Evolutionary conservation across 92 coral and sea anemone species (phyloP).

Genomic region (Palythoa caribaeorum): DNA sequence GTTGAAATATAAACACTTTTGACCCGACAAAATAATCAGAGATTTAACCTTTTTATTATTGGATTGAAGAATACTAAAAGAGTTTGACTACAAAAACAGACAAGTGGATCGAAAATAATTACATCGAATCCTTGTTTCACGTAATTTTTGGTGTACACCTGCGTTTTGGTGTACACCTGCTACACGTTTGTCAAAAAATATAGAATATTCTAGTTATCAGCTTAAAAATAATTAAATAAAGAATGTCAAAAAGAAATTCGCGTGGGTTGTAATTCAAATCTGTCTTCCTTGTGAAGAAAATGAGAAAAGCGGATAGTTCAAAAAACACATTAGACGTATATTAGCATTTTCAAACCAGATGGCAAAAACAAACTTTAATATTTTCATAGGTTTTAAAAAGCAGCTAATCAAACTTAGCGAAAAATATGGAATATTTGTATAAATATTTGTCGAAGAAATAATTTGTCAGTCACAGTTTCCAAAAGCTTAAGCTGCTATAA

Average conservation of each 20-base stretch:
- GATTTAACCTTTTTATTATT: constrained; percentile 1
- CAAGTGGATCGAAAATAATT: not conserved
- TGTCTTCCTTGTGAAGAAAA: too few relatives aligned
- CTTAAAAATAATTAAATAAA: too few relatives aligned
- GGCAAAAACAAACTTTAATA: too few relatives aligned
- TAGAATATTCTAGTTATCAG: too few relatives aligned
- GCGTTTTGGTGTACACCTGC: too few relatives aligned
- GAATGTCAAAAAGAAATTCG: too few relatives aligned
- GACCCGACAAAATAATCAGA: not conserved
- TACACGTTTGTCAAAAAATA: too few relatives aligned
- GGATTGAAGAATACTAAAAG: not conserved
- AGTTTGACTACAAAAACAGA: not conserved
- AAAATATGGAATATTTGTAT: not conserved
- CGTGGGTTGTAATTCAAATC: too few relatives aligned
- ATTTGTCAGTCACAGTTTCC: not conserved
- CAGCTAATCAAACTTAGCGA: not conserved
- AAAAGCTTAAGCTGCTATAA: not conserved
- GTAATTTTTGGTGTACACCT: too few relatives aligned
- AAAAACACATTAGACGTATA: too few relatives aligned
- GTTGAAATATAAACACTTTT: constrained; percentile 29
- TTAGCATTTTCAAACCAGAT: too few relatives aligned
- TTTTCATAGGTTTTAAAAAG: not conserved
- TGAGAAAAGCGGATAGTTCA: too few relatives aligned
- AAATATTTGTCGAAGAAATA: not conserved
- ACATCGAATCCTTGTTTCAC: not conserved